A percentile compares a stretch with the other conserved stretches of the same genome.
Conservation (phyloP, 92 coral and sea anemone species). For the Virgularia gustaviana region DNA sequence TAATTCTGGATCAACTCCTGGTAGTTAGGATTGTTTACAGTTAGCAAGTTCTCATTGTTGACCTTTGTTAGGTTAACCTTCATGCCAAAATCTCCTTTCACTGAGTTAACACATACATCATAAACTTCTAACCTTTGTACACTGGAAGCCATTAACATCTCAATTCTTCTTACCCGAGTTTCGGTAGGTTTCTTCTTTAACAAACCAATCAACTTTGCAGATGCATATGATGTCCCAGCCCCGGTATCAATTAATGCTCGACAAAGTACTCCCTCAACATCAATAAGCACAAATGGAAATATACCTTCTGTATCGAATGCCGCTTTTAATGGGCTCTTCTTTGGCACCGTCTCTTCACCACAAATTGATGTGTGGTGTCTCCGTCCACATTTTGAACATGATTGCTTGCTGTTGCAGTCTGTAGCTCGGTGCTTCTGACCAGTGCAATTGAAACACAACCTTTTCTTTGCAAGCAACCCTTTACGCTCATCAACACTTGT, state of each 20-base stretch:
- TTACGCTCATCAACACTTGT: neutral
- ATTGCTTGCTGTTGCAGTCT: neutral
- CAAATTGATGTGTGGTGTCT: neutral
- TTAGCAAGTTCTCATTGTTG: neutral
- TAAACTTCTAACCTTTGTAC: neutral
- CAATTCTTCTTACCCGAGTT: neutral
- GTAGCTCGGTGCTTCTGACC: neutral
- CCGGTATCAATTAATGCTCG: constrained; percentile 23
- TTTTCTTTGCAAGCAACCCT: neutral
- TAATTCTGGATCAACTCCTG: neutral
- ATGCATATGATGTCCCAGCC: constrained; percentile 2
- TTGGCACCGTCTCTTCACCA: neutral
- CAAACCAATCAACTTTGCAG: neutral
- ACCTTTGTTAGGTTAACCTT: constrained; percentile 15
- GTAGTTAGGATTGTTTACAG: constrained; percentile 20
- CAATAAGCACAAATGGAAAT: neutral
- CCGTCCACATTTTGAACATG: neutral
- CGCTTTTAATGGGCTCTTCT: neutral
- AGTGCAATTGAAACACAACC: neutral
- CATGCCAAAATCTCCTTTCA: constrained; percentile 18
- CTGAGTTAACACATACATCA: constrained; percentile 2
- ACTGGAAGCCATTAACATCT: constrained; percentile 14
- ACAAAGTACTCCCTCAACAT: constrained; percentile 14
- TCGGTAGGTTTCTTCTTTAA: constrained; percentile 1
- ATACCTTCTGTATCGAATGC: neutral